Conservation (phyloP, 2,797 vertebrate species). For the Trichosurus vulpecula region DNA sequence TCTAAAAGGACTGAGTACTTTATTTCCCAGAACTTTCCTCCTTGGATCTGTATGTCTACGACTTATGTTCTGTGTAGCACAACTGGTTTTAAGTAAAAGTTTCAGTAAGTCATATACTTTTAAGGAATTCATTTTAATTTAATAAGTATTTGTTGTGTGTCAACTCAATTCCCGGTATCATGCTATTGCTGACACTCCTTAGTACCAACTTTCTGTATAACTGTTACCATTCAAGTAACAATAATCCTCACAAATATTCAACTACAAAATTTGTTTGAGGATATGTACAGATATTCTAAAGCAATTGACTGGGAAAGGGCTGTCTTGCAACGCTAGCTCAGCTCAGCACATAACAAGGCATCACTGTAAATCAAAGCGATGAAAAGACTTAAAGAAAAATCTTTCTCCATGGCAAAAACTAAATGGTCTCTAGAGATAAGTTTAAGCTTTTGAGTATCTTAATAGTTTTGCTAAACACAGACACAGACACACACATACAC, state of each 20-base stretch:
- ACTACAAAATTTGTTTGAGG: not conserved
- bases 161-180: not conserved
- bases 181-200: not conserved
- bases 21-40: not conserved
- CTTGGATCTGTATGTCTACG: not conserved
- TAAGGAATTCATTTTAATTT: not conserved
- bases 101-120: not conserved
- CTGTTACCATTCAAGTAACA: not conserved
- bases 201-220: not conserved
- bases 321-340: not conserved
- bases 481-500: too few relatives aligned
- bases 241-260: not conserved
- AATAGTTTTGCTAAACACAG: not conserved
- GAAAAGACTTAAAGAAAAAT: not conserved
- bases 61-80: not conserved
- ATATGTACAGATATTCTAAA: not conserved
- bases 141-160: not conserved
- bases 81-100: not conserved
- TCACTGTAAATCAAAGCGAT: not conserved
- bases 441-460: conserved; percentile 10
- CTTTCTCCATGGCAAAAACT: not conserved
- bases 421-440: not conserved
- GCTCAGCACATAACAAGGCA: not conserved
- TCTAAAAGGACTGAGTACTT: not conserved
- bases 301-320: not conserved